Base-by-base conservation (phyloP, 2,113 vertebrate species). In the Pseudorhombus dupliciocellatus region DNA sequence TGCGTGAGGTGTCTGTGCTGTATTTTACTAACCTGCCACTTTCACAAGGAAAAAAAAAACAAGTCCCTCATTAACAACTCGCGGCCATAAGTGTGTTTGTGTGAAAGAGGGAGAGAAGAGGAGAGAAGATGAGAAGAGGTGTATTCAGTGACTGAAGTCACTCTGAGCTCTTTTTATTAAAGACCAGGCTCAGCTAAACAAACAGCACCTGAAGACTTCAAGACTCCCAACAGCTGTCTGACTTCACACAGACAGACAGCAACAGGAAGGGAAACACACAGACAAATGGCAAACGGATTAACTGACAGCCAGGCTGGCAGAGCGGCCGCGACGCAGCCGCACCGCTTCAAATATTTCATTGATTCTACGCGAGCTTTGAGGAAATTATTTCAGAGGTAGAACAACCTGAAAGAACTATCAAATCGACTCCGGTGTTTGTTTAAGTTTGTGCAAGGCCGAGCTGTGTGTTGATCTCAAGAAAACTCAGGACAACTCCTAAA, bases 161-260 rank as follows among this genome's bases (percentile, higher is more conserved):
- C 25, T 61, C 61, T 7, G 59, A 77, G 51, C 50, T 78, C 31
- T 62, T 80, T 46, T 88, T 76, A 85, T 83, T 82, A 72, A 75
- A 75, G 79, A 80, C 16, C 56, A 44, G 73, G 37, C 73, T 84
- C 64, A 42, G 24, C 77, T 72, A 63, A 88, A 84, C 79, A 90
- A 90, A 89, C 79, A 74, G 62, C 84, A 89, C 87, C 88, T 89
- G 89, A 73, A 79, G 78, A 79, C 77, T 88, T 89, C 85, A 90
- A 87, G 80, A 71, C 68, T 66, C 16, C 25, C 30, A 28, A 79
- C 88, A 87, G 87, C 88, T 84, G 88, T 80, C 84, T 62, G 21
- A 73, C 62, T 79, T 15, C 75, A 28, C 56, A 71, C 10, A 65
- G 58, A 79, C 70, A 72, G 77, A 74, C 66, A 57, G 21, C 65